Evolutionary conservation across 2,888 invertebrate genomes (phyloP), one percentile per base, ranked within the genome.

Genomic region (Actias luna): DNA sequence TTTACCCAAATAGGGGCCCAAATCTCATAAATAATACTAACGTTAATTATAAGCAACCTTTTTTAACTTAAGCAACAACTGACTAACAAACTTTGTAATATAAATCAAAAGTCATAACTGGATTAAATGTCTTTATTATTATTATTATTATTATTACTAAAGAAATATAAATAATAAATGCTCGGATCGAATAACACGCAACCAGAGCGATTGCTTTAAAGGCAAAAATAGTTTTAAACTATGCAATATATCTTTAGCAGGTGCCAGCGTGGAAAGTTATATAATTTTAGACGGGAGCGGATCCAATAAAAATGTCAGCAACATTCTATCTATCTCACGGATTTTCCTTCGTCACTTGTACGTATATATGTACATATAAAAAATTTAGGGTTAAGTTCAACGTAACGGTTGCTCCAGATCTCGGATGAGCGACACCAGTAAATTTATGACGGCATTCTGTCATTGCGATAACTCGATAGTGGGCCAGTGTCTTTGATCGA

Each of bases 361-460:
- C 5, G n/a, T n/a, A 46, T 46, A 46, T 46, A 22, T 33, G 8
- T 46, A 46, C 18, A 18, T 46, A 22, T 22, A 22, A 22, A 12
- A 25, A 50, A 50, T 25, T 50, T 12, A 25, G 25, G 46, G 46
- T 50, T 50, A 50, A 25, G 46, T 50, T 50, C 46, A 50, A 50
- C 25, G 46, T 22, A 50, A 50, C 46, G 22, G 12, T 50, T 50
- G 25, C 46, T 50, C 46, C 12, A 50, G 46, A 50, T 50, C 2
- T 50, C 46, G 22, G 46, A 8, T 4, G 46, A 50, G 22, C 46
- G 46, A 50, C 46, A 50, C 46, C 46, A 22, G 46, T 12, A 25
- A 50, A 50, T 50, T 50, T 50, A 50, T 50, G 46, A 50, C 46
- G 25, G 25, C 25, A 42, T 42, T 42, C 18, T 36, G 36, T 42